Base-by-base conservation (phyloP, 2,888 invertebrate genomes). In the Papilio demoleus region DNA sequence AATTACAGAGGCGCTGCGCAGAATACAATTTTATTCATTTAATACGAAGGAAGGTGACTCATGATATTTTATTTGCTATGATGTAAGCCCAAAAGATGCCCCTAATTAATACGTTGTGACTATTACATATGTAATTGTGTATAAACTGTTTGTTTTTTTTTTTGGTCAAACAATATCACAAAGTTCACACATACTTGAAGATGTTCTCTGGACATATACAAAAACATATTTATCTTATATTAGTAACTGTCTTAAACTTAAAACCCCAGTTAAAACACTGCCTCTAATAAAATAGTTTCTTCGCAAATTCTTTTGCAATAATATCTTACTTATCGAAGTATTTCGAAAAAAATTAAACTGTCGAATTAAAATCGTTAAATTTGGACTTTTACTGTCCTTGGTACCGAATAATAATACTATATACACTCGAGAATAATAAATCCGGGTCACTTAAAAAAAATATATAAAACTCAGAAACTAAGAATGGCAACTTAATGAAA, bases 11-110 rank as follows among this genome's bases (percentile, higher is more conserved):
- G n/a, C n/a, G n/a, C n/a, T n/a, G n/a, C n/a, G n/a, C n/a, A n/a
- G n/a, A n/a, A 31, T 31, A 31, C 3, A 31, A 6, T 31, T 31
- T 31, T 3, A 31, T 4, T 31, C 31, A 4, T 31, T 3, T 31
- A 31, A 31, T 40, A 27, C 61, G 61, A 31, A 40, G 22, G 31
- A 2, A 42, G 17, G 14, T 61, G 67, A 67, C 53, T 67, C 67
- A 67, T 67, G 19, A 53, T 27, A 42, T 11, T 53, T 36, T 56
- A 58, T 67, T 56, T 38, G 53, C 19, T 34, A 22, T 58, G 31
- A 31, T 64, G 24, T 1, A n/a, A 34, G 14, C 47, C 47, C 22
- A 19, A 3, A 19, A 12, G 17, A 19, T 19, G 19, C 19, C 58
- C 19, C 34, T 34, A 42, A 61, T 27, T 27, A 53, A 53, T 53